Conservation (phyloP, 2,888 invertebrate genomes). For the Aporophyla lueneburgensis region DNA sequence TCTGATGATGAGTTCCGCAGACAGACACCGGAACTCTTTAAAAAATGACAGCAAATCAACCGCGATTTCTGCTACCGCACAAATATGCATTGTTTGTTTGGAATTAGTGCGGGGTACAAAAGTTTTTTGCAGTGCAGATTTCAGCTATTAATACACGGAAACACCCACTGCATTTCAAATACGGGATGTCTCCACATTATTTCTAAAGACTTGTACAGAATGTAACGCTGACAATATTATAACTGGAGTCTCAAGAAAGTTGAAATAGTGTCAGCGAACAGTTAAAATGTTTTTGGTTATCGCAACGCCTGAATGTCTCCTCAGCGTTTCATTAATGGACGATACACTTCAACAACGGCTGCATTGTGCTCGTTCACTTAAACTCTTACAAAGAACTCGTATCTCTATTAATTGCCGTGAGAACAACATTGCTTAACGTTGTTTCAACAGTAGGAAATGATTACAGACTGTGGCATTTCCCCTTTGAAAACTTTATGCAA, state of each 20-base stretch:
- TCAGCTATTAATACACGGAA: not conserved
- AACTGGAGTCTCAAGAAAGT: not conserved
- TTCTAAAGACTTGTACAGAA: not conserved
- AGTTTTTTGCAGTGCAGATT: too few relatives aligned
- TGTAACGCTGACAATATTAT: not conserved
- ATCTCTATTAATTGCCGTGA: too few relatives aligned
- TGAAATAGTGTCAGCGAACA: not conserved
- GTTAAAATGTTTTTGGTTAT: not conserved
- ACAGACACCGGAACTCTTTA: too few relatives aligned
- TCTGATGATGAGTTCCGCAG: too few relatives aligned
- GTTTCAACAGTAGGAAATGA: conserved; percentile 1
- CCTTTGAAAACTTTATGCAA: conserved; percentile 32
- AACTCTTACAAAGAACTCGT: too few relatives aligned
- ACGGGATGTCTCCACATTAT: not conserved
- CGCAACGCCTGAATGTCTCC: not conserved
- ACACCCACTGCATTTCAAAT: not conserved
- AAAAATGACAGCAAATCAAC: too few relatives aligned
- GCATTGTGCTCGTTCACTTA: too few relatives aligned
- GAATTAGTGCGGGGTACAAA: too few relatives aligned
- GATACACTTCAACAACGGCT: too few relatives aligned
- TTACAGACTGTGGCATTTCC: not conserved
- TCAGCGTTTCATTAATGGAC: conserved; percentile 12
- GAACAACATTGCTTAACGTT: not conserved
- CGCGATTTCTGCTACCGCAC: too few relatives aligned
- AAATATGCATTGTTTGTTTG: too few relatives aligned